phyloP scores from a whole-genome alignment of 1,140 invertebrate species.

The Lepidurus couesii region DNA sequence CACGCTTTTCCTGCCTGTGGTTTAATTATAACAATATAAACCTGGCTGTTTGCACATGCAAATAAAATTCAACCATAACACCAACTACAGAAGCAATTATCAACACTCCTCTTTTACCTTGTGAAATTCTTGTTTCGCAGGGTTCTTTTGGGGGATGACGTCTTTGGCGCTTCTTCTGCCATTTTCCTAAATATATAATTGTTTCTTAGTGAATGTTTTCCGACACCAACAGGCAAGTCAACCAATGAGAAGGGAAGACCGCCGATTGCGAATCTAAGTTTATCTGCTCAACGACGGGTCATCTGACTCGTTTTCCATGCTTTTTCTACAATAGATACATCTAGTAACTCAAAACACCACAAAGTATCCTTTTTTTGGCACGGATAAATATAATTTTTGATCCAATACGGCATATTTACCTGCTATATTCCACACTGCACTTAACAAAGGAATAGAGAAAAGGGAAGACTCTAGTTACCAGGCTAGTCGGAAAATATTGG shows the following conservation, averaged over 20 bases:
- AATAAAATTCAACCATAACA: background rate
- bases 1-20: background rate
- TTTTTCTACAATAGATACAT: background rate
- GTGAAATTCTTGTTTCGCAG: constrained; percentile 18
- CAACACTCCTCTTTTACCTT: background rate
- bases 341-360: background rate
- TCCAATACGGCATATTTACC: background rate
- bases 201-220: background rate
- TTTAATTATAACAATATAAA: background rate
- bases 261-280: background rate
- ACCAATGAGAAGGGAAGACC: background rate
- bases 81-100: background rate
- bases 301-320: background rate
- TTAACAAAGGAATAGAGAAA: constrained; percentile 6
- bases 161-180: constrained; percentile 12
- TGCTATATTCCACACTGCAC: constrained; percentile 9
- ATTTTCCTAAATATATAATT: background rate
- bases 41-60: background rate
- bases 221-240: background rate
- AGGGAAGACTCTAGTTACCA: background rate
- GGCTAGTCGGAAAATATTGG: background rate
- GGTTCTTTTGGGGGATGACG: background rate
- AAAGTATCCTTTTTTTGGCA: background rate
- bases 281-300: background rate
- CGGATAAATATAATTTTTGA: background rate